These are phyloP conservation scores for Drosophila mercatorum DNA, from an alignment of 2,888 invertebrate genomes.

Conservation along the genomic window DNA sequence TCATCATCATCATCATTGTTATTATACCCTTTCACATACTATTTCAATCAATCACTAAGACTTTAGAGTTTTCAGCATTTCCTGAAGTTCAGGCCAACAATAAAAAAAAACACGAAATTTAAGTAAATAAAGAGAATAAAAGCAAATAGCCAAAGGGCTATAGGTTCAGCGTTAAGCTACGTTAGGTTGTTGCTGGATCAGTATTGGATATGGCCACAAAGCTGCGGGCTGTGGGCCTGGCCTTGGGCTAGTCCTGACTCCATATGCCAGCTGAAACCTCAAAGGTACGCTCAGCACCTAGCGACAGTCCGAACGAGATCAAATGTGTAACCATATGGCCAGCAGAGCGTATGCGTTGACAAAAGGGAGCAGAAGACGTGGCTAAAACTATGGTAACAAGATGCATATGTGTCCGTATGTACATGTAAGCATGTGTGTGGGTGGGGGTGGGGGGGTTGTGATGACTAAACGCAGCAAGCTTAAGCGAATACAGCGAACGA, in stretches of 20 bases:
- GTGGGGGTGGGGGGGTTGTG: not conserved
- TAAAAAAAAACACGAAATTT: not conserved
- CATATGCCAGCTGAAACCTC: constrained; percentile 3
- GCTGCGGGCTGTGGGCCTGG: constrained; percentile 11
- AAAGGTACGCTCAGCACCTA: constrained; percentile 9
- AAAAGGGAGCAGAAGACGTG: not conserved
- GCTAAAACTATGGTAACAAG: constrained; percentile 5
- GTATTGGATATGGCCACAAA: constrained; percentile 12
- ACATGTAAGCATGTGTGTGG: not conserved
- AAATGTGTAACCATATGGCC: constrained; percentile 41
- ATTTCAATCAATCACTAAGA: constrained; percentile 44
- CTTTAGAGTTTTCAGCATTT: constrained; percentile 11
- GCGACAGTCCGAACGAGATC: constrained; percentile 12
- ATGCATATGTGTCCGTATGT: not conserved
- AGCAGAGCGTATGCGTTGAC: constrained; percentile 23
- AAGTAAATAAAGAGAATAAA: constrained; percentile 3
- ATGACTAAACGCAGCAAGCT: constrained; percentile 12
- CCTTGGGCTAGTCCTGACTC: not conserved
- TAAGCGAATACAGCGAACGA: constrained; percentile 2
- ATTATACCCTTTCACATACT: constrained; percentile 11
- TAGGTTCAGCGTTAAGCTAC: not conserved
- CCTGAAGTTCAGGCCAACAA: not conserved
- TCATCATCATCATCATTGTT: constrained; percentile 2
- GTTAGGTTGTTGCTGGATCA: constrained; percentile 19
- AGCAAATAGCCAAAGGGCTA: not conserved